Conservation (phyloP, 1,140 invertebrate genomes). For the Paracyclopina nana region DNA sequence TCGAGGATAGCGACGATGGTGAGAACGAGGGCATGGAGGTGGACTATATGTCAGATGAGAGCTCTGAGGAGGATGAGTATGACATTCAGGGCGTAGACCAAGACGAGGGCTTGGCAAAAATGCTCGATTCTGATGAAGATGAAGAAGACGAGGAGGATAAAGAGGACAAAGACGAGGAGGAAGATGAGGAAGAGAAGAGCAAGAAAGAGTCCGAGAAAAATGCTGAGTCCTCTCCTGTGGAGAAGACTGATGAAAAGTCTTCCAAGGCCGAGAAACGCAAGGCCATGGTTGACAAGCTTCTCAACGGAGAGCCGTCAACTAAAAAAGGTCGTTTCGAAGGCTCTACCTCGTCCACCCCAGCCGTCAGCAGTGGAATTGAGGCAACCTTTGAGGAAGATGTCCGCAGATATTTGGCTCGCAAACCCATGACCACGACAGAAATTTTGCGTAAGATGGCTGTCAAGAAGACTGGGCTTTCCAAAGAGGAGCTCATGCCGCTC, state of each 20-base stretch:
- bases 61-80: slow-evolving; percentile 26
- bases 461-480: slow-evolving; percentile 71
- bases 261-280: slow-evolving; percentile 21
- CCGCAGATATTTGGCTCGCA: slow-evolving; percentile 69
- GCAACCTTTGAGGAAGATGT: slow-evolving; percentile 87
- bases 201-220: slow-evolving; percentile 36
- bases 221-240: slow-evolving; percentile 20
- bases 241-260: slow-evolving; percentile 13
- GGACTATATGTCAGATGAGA: slow-evolving; percentile 32
- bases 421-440: slow-evolving; percentile 89
- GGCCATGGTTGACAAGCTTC: slow-evolving; percentile 15
- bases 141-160: slow-evolving; percentile 49
- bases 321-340: slow-evolving; percentile 19
- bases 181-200: slow-evolving; percentile 31
- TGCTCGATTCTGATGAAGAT: slow-evolving; percentile 72
- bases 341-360: slow-evolving; percentile 7
- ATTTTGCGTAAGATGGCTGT: slow-evolving; percentile 77
- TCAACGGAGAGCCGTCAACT: slow-evolving; percentile 3
- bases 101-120: slow-evolving; percentile 63
- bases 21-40: slow-evolving; percentile 79
- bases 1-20: slow-evolving; percentile 89
- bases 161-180: slow-evolving; percentile 28
- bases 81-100: slow-evolving; percentile 47
- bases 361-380: slow-evolving; percentile 41
- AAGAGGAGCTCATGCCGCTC: slow-evolving; percentile 67